Conservation (phyloP, 2,113 vertebrate genomes). For the Piprites chloris region DNA sequence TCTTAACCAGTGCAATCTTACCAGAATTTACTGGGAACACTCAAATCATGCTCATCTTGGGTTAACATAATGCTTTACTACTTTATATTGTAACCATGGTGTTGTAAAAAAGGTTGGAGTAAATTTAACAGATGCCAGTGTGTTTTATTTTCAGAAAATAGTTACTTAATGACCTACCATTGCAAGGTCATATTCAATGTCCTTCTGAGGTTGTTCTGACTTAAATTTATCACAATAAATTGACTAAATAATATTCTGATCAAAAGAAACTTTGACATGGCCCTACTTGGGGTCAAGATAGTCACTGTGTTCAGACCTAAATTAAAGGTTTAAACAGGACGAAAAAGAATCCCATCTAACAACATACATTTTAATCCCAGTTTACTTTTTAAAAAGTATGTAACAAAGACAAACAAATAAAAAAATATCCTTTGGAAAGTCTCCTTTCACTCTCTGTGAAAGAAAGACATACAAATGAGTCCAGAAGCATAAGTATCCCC, state of each 20-base stretch:
- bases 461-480: background rate
- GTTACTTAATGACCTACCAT: background rate
- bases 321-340: background rate
- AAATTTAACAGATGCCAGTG: background rate
- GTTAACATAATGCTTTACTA: background rate
- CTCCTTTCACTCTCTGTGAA: background rate
- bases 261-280: background rate
- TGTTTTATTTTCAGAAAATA: slow-evolving; percentile 33
- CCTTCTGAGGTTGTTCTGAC: background rate
- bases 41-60: background rate
- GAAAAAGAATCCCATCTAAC: background rate
- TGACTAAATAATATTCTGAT: slow-evolving; percentile 2
- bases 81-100: background rate
- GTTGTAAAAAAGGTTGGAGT: background rate
- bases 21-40: background rate
- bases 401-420: background rate
- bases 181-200: background rate
- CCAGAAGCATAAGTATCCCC: background rate
- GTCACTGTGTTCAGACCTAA: background rate
- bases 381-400: background rate
- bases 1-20: background rate
- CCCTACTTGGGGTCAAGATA: background rate
- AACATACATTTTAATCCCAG: background rate
- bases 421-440: background rate
- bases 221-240: background rate